phyloP scores from a whole-genome alignment of 64 coral and sea anemone genomes.

The Montipora sp. region DNA sequence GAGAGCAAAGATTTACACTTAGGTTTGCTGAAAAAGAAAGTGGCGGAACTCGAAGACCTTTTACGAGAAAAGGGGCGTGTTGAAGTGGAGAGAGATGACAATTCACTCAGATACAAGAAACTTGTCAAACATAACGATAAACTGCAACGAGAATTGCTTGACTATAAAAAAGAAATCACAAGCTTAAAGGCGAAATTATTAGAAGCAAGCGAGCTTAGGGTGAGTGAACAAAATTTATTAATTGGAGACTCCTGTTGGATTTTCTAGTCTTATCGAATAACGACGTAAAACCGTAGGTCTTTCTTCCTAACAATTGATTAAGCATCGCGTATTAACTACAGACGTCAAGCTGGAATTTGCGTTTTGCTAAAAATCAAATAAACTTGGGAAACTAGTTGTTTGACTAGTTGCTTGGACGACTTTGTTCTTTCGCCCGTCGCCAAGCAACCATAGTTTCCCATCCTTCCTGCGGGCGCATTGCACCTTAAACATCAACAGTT shows the following conservation, averaged over 20 bases:
- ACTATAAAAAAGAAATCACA: constrained; percentile 89
- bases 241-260: not conserved
- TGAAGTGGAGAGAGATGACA: constrained; percentile 86
- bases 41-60: constrained; percentile 74
- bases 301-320: too few relatives aligned
- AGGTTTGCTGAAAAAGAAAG: constrained; percentile 85
- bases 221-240: not conserved
- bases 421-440: too few relatives aligned
- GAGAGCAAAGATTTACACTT: constrained; percentile 94
- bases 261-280: too few relatives aligned
- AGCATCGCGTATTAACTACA: too few relatives aligned
- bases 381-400: too few relatives aligned
- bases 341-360: too few relatives aligned
- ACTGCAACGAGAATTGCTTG: constrained; percentile 85
- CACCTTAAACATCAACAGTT: too few relatives aligned
- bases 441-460: too few relatives aligned
- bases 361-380: too few relatives aligned
- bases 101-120: constrained; percentile 90
- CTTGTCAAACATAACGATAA: constrained; percentile 92
- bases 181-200: constrained; percentile 72
- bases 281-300: too few relatives aligned
- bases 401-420: too few relatives aligned
- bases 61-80: constrained; percentile 77
- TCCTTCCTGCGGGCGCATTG: too few relatives aligned
- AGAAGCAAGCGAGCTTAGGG: constrained; percentile 84